Conservation (phyloP, 2,797 vertebrate genomes). For the Rhinophrynus dorsalis region DNA sequence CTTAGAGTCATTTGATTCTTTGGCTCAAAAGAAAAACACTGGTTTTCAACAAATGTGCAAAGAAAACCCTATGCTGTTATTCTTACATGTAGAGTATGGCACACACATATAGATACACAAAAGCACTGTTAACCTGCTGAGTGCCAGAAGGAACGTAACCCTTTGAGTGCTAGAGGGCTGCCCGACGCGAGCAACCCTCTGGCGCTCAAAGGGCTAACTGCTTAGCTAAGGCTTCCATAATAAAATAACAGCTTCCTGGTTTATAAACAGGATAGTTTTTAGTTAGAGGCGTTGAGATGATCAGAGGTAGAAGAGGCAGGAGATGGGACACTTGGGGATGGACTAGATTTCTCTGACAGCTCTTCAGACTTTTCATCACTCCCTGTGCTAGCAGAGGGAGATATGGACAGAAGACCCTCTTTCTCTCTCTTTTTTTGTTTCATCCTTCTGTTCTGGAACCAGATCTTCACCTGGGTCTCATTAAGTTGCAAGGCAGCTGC, state of each 20-base stretch:
- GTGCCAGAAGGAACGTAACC: too few species aligned
- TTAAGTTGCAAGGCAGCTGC: constrained; percentile 93
- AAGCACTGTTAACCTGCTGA: too few species aligned
- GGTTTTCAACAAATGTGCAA: constrained; percentile 16
- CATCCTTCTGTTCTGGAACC: constrained; percentile 98
- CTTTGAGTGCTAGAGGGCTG: too few species aligned
- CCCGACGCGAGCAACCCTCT: too few species aligned
- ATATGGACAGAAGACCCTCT: constrained; percentile 83
- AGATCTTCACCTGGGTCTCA: constrained; percentile 98
- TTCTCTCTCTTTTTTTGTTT: constrained; percentile 98
- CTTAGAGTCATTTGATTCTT: not conserved
- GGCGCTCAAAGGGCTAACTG: too few species aligned
- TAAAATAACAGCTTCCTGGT: too few species aligned
- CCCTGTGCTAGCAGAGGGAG: constrained; percentile 70
- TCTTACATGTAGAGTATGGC: not conserved
- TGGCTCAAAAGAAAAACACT: not conserved
- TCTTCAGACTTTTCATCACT: constrained; percentile 85
- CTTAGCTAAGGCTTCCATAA: too few species aligned
- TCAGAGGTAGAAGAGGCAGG: constrained; percentile 83
- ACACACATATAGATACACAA: too few species aligned
- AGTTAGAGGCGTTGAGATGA: constrained; percentile 68
- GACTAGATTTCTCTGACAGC: constrained; percentile 86
- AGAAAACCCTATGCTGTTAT: constrained; percentile 12
- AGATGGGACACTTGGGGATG: constrained; percentile 85
- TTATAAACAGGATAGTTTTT: too few species aligned